Evolutionary conservation across 2,113 vertebrate species (phyloP).

Genomic region (Poecile atricapillus): DNA sequence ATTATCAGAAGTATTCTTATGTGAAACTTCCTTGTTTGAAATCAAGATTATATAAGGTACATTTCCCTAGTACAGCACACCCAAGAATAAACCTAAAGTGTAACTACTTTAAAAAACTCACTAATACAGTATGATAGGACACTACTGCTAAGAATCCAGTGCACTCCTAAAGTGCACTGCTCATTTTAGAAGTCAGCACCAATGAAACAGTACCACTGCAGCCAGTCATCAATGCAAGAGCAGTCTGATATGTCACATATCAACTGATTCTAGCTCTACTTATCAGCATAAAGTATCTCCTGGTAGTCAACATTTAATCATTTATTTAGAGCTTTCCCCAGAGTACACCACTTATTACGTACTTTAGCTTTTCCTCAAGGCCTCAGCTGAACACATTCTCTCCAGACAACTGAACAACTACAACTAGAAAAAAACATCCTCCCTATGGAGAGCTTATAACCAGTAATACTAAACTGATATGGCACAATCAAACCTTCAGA

Average conservation of each 20-base stretch:
- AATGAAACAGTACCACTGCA: background rate
- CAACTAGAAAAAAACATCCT: background rate
- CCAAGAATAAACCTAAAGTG: slow-evolving; percentile 39
- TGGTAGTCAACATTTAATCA: background rate
- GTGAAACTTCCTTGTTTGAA: background rate
- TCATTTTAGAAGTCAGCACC: background rate
- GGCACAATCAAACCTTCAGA: background rate
- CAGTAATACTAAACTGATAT: background rate
- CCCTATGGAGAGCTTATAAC: background rate
- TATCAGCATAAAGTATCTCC: background rate
- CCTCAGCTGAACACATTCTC: background rate
- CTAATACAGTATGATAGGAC: background rate
- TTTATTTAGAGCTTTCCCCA: background rate
- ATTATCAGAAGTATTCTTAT: background rate
- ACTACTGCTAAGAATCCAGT: background rate
- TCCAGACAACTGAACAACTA: background rate
- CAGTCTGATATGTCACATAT: background rate
- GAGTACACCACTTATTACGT: background rate
- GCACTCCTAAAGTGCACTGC: background rate
- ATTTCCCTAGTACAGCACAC: background rate
- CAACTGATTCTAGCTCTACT: background rate
- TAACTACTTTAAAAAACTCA: slow-evolving; percentile 27
- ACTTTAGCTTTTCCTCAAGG: background rate
- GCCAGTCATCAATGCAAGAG: background rate
- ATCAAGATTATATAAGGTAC: background rate